phyloP scores from a whole-genome alignment of 2,888 invertebrate genomes.

The Spialia ferax region DNA sequence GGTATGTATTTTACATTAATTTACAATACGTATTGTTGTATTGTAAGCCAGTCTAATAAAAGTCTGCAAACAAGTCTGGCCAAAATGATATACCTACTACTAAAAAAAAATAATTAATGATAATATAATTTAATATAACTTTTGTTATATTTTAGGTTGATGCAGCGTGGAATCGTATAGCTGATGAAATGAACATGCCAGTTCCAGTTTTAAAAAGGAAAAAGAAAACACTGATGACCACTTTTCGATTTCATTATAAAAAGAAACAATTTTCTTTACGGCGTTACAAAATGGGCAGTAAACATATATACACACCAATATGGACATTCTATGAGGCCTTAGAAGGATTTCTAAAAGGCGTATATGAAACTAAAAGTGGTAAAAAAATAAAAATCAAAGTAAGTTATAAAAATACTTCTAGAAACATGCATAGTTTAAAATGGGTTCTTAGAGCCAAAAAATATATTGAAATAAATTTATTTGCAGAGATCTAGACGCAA shows the following conservation, averaged over 20 bases:
- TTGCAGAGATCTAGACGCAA: slow-evolving; percentile 13
- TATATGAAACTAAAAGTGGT: slow-evolving; percentile 36
- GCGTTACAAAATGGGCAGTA: slow-evolving; percentile 31
- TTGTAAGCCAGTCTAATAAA: too few species aligned
- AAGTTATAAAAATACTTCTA: slow-evolving; percentile 8
- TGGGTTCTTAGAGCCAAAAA: too few species aligned
- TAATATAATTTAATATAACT: too few species aligned
- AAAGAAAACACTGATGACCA: slow-evolving; percentile 37
- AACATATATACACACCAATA: slow-evolving; percentile 38
- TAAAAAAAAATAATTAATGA: too few species aligned
- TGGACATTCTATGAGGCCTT: slow-evolving; percentile 36
- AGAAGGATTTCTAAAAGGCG: slow-evolving; percentile 28
- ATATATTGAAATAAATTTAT: too few species aligned
- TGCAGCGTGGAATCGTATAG: slow-evolving; percentile 33
- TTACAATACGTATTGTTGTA: too few species aligned
- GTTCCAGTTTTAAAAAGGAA: slow-evolving; percentile 38
- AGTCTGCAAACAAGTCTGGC: too few species aligned
- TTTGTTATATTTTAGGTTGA: slow-evolving; percentile 28
- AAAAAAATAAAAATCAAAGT: slow-evolving; percentile 36
- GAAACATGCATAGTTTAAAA: not conserved
- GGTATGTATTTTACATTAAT: not conserved
- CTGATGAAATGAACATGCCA: slow-evolving; percentile 33
- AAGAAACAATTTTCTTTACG: slow-evolving; percentile 27
- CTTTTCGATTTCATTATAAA: slow-evolving; percentile 35
- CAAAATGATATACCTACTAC: too few species aligned